Percentiles rank a stretch among this genome's conserved stretches.
These are phyloP conservation scores for Poeciliopsis turrubarensis DNA, from an alignment of 2,113 vertebrate species.

Conservation along the genomic window DNA sequence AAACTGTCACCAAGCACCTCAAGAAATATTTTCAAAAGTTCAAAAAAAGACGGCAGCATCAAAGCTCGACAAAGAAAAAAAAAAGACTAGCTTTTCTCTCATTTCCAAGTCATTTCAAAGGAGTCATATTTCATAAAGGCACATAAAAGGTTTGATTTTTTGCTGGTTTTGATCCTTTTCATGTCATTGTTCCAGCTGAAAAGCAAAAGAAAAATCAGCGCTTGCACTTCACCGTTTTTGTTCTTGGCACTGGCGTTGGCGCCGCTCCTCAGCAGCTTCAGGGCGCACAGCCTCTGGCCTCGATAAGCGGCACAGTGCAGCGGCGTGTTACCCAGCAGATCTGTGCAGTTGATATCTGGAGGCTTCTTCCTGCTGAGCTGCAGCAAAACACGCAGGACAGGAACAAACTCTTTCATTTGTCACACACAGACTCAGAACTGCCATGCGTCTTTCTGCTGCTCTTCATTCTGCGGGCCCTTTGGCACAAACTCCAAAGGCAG, in stretches of 20 bases:
- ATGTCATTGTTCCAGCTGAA: background rate
- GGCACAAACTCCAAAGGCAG: background rate
- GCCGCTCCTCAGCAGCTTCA: slow-evolving; percentile 89
- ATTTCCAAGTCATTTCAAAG: background rate
- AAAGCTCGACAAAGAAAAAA: background rate
- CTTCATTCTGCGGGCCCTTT: background rate
- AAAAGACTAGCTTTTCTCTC: too few relatives aligned
- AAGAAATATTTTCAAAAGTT: background rate
- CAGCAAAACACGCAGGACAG: slow-evolving; percentile 28
- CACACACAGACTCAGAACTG: slow-evolving; percentile 12
- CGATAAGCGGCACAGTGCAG: slow-evolving; percentile 94
- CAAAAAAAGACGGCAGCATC: background rate
- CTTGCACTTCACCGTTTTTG: slow-evolving; percentile 83
- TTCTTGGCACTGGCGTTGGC: slow-evolving; percentile 87
- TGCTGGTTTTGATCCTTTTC: background rate
- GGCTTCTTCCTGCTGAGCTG: slow-evolving; percentile 90
- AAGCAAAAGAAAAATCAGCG: background rate
- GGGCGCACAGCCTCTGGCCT: slow-evolving; percentile 90
- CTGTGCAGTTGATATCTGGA: slow-evolving; percentile 89
- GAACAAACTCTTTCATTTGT: slow-evolving; percentile 29
- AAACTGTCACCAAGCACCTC: background rate
- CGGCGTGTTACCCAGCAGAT: slow-evolving; percentile 94
- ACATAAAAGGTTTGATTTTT: background rate
- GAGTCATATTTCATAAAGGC: background rate
- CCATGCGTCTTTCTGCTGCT: slow-evolving; percentile 1